phyloP scores from a whole-genome alignment of 2,797 vertebrate species.

The Cuniculus paca region DNA sequence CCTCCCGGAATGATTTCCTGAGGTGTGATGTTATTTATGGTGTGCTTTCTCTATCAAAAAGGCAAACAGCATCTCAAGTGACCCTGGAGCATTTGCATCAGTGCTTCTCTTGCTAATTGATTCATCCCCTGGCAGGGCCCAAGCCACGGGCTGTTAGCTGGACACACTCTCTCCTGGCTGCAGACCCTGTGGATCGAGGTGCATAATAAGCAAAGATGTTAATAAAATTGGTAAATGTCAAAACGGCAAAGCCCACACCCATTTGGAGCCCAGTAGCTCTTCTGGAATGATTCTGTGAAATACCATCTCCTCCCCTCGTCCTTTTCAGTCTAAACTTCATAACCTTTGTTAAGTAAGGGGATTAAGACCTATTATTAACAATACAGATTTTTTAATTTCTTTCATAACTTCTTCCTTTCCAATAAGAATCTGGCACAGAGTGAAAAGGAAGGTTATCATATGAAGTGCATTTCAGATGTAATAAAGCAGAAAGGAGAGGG shows the following conservation, averaged over 20 bases:
- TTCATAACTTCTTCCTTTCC: constrained; percentile 82
- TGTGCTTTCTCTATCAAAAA: constrained; percentile 84
- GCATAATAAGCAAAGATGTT: constrained; percentile 71
- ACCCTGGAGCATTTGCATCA: constrained; percentile 77
- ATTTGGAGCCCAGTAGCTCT: constrained; percentile 61
- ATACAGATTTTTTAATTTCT: constrained; percentile 80
- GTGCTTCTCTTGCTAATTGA: constrained; percentile 81
- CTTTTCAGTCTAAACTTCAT: constrained; percentile 74
- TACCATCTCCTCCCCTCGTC: constrained; percentile 60
- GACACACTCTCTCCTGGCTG: constrained; percentile 54
- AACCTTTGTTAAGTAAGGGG: constrained; percentile 71
- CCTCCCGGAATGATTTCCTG: constrained; percentile 81
- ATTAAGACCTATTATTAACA: constrained; percentile 72
- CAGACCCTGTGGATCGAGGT: constrained; percentile 49
- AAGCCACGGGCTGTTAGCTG: constrained; percentile 65
- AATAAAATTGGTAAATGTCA: constrained; percentile 82
- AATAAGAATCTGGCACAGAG: constrained; percentile 80
- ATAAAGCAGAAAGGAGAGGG: constrained; percentile 92
- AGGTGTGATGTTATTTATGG: constrained; percentile 84
- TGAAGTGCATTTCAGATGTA: constrained; percentile 88
- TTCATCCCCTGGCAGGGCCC: constrained; percentile 75
- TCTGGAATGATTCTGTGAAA: constrained; percentile 65
- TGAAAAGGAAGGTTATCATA: constrained; percentile 87
- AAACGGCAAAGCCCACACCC: constrained; percentile 58
- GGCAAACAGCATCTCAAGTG: constrained; percentile 81